phyloP scores from a whole-genome alignment of 1,140 invertebrate genomes.

The Homarus americanus region DNA sequence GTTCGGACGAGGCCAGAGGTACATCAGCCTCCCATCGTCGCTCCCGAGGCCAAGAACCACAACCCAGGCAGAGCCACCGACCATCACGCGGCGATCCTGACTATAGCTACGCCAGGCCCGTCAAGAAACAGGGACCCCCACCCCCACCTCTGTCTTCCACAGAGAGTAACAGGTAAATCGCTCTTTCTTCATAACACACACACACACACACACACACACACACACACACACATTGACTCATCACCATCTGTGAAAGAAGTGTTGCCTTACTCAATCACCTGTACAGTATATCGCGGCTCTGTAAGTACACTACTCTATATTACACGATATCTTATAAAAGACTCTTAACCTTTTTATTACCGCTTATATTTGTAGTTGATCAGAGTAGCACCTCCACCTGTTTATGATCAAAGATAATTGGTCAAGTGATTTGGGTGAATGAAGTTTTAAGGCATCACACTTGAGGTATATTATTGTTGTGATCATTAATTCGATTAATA shows the following conservation, averaged over 20 bases:
- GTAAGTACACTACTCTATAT: no score
- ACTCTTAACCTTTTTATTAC: neutral
- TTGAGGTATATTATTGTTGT: no score
- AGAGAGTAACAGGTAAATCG: constrained; percentile 56
- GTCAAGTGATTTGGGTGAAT: no score
- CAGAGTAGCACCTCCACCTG: no score
- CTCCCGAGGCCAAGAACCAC: constrained; percentile 38
- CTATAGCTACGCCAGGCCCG: constrained; percentile 67
- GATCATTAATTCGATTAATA: no score
- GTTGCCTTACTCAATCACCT: no score
- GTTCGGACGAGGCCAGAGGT: constrained; percentile 56
- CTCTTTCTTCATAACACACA: neutral
- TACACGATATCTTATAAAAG: neutral
- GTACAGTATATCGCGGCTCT: no score
- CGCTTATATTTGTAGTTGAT: no score
- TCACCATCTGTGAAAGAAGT: neutral
- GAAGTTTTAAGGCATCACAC: no score
- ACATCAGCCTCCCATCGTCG: neutral
- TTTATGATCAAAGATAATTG: no score
- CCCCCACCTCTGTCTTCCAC: constrained; percentile 60
- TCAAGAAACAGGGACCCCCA: constrained; percentile 60
- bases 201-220: neutral
- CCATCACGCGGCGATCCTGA: constrained; percentile 63
- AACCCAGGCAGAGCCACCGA: constrained; percentile 31
- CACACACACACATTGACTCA: neutral